phyloP scores from a whole-genome alignment of 2,113 vertebrate genomes.

The Pongo abelii region DNA sequence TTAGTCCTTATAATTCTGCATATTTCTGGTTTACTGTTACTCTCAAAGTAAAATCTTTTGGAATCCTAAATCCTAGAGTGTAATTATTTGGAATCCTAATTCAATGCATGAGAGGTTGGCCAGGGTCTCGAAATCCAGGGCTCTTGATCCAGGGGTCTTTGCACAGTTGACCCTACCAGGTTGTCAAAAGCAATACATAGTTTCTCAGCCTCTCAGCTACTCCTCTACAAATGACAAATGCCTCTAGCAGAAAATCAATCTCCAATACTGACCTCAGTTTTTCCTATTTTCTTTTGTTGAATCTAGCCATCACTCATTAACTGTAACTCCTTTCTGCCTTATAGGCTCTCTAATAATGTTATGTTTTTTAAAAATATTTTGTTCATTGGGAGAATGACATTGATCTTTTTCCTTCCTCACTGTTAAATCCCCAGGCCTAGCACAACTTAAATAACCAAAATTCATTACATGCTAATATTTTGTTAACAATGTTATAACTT shows the following conservation, averaged over 20 bases:
- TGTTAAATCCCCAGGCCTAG: not conserved
- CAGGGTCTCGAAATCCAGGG: not conserved
- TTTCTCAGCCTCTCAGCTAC: not conserved
- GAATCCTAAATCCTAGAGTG: not conserved
- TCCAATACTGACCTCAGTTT: not conserved
- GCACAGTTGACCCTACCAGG: fast-evolving
- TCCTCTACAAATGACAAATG: not conserved
- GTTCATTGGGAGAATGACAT: not conserved
- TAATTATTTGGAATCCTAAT: not conserved
- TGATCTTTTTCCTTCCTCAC: not conserved
- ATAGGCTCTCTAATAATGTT: not conserved
- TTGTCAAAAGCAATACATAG: not conserved
- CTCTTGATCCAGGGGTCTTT: not conserved
- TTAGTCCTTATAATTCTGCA: not conserved
- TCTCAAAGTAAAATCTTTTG: not conserved
- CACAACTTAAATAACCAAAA: not conserved
- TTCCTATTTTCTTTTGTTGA: not conserved
- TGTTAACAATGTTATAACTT: not conserved
- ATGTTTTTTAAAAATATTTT: not conserved
- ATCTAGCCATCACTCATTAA: not conserved
- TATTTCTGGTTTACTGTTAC: not conserved
- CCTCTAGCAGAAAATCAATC: fast-evolving
- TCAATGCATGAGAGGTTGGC: not conserved
- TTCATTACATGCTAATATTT: not conserved
- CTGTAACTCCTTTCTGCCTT: not conserved